Conservation (phyloP, 2,797 vertebrate species). For the Otus scops region DNA sequence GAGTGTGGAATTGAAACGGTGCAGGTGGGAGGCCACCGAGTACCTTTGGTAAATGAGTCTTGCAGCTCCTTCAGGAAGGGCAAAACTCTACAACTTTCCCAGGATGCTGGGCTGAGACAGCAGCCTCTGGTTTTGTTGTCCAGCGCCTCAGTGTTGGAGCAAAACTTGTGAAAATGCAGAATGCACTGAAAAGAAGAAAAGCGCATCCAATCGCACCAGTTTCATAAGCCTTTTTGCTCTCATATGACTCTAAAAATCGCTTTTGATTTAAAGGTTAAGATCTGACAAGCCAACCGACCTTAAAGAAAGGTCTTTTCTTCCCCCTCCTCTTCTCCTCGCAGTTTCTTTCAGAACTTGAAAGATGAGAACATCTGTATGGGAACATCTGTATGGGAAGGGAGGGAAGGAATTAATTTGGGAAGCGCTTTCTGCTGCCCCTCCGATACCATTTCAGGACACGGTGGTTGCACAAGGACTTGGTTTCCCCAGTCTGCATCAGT, state of each 20-base stretch:
- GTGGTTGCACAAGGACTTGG: neutral
- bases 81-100: neutral
- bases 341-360: neutral
- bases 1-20: neutral
- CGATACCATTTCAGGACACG: fast-evolving
- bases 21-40: neutral
- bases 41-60: neutral
- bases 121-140: neutral
- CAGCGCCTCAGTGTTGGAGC: neutral
- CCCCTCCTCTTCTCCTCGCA: neutral
- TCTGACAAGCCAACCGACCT: neutral
- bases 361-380: neutral
- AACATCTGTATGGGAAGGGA: neutral
- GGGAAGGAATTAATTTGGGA: neutral
- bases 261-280: slow-evolving; percentile 43
- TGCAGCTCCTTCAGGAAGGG: neutral
- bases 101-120: neutral
- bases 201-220: neutral
- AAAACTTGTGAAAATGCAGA: neutral
- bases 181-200: neutral
- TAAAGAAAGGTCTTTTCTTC: neutral
- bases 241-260: neutral
- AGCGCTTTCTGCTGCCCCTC: neutral
- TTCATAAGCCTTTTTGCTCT: neutral
- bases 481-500: neutral